Evolutionary conservation across 2,797 vertebrate genomes (phyloP), one percentile per base, ranked within the genome.

Genomic region (Sebastes hopkinsi): DNA sequence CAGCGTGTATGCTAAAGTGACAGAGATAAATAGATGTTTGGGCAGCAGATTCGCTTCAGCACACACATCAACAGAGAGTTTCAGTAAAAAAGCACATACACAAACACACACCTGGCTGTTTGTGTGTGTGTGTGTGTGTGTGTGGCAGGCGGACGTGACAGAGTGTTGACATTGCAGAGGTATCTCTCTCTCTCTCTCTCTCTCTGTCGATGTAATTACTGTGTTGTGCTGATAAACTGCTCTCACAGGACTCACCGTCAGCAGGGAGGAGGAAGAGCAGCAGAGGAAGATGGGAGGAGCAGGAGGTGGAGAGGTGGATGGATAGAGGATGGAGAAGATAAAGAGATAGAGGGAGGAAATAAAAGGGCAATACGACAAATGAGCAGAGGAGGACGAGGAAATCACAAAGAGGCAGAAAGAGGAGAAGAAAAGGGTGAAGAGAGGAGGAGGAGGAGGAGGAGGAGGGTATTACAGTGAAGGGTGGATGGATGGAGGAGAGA

Each of bases 161-260:
- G 30, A 42, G 60, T 74, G 79, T 82, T 71, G 82, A 82, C 74
- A 81, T 25, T 67, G 72, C 71, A 79, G 69, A 77, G 38, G 60
- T 77, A 20, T 67, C 27, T 16, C 34, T 18, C 69, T 46, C 58
- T 34, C 65, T n/a, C 66, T 52, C 29, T 36, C 34, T 13, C 34
- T 36, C 34, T 36, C 34, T 12, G 38, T 79, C 42, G 6, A 58
- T 79, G 80, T 88, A 87, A 88, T 90, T 90, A 85, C 72, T 77
- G 75, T 77, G 86, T 42, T 70, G 75, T 61, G 82, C 73, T 90
- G 88, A 90, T 85, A 84, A 87, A 88, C 70, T 81, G 87, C 87
- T 87, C 80, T 83, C 87, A 70, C 58, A 74, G 79, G 84, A 85
- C 59, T 75, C 69, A 56, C 30, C 3, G 2, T 75, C 65, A 77